Evolutionary conservation across 2,113 vertebrate genomes (phyloP).

Genomic region (Bos javanicus): DNA sequence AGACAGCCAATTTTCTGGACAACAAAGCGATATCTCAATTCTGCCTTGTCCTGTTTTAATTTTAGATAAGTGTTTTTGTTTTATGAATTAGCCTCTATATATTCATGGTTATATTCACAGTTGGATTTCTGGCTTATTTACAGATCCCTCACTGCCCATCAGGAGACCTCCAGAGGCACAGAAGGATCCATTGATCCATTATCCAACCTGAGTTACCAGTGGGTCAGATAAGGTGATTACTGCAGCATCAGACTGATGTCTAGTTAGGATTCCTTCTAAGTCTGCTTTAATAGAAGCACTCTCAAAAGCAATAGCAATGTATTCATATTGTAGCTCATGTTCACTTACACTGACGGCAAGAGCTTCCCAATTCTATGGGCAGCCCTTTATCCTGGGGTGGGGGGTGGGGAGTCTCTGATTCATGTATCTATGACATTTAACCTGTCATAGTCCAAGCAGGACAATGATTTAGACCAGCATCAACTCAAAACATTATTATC

Average conservation of each 20-base stretch:
- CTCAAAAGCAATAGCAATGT: conserved; percentile 68
- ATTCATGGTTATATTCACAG: neutral
- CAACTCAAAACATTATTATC: conserved; percentile 63
- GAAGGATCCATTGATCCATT: neutral
- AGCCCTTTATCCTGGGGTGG: conserved; percentile 61
- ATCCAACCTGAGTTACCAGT: conserved; percentile 31
- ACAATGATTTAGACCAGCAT: conserved; percentile 77
- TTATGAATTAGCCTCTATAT: conserved; percentile 62
- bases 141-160: conserved; percentile 48
- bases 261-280: conserved; percentile 62
- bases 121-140: conserved; percentile 54
- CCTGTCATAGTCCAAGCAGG: conserved; percentile 69
- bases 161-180: conserved; percentile 47
- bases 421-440: conserved; percentile 71
- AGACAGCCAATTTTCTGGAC: conserved; percentile 42
- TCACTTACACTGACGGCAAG: conserved; percentile 58
- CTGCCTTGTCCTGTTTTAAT: neutral
- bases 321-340: conserved; percentile 61
- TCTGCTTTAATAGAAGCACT: conserved; percentile 71
- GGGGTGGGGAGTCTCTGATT: conserved; percentile 12
- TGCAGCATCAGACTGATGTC: conserved; percentile 59
- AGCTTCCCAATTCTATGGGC: conserved; percentile 55
- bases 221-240: conserved; percentile 62
- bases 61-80: conserved; percentile 35
- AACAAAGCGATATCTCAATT: neutral